Conservation (phyloP, 2,113 vertebrate genomes). For the Antigone vipio region DNA sequence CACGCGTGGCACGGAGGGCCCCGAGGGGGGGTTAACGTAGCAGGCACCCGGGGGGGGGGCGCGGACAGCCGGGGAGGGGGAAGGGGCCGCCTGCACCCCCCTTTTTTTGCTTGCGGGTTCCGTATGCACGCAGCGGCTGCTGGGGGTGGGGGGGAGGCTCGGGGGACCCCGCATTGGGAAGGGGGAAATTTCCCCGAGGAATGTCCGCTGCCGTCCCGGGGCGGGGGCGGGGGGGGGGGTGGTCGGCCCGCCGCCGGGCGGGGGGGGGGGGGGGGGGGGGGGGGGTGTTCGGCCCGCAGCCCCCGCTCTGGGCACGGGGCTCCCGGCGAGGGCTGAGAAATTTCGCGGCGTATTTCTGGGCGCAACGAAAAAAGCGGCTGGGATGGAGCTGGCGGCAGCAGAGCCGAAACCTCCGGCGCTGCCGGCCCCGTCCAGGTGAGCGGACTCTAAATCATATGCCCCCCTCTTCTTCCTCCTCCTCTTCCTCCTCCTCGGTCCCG, state of each 20-base stretch:
- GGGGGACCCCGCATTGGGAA: no score
- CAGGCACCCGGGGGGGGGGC: no score
- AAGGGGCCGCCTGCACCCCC: not conserved
- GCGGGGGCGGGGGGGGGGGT: no score
- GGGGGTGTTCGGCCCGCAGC: not conserved
- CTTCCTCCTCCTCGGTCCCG: not conserved
- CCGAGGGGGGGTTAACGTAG: not conserved
- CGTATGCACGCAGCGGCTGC: rapidly evolving
- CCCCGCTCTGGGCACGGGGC: not conserved
- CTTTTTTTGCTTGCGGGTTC: not conserved
- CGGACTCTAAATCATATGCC: not conserved
- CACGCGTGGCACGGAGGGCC: not conserved
- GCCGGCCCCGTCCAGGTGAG: not conserved
- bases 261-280: no score
- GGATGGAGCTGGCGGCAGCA: not conserved
- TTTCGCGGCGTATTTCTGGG: not conserved
- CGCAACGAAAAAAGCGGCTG: slow-evolving; percentile 30
- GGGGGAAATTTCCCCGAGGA: no score
- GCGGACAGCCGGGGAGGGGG: no score
- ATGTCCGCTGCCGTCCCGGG: no score
- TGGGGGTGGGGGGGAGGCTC: not conserved
- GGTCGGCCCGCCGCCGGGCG: not conserved
- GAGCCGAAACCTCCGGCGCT: not conserved
- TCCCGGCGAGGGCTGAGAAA: not conserved
- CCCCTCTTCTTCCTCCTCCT: not conserved